Evolutionary conservation across 2,888 invertebrate genomes (phyloP), one percentile per base, ranked within the genome.

Genomic region (Ceratothoa steindachneri): DNA sequence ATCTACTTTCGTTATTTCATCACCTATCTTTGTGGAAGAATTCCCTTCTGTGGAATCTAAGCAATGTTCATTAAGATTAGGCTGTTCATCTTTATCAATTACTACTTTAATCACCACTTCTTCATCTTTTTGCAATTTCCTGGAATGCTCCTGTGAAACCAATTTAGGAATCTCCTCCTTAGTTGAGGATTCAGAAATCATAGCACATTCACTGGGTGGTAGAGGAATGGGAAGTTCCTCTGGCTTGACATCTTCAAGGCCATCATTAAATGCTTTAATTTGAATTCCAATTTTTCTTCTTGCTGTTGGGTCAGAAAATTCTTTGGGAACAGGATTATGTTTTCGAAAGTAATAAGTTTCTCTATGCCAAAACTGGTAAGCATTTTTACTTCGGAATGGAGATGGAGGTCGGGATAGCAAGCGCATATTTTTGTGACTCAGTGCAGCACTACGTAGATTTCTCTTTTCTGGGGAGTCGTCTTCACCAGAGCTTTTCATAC

Each of bases 281-380:
- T 60, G 60, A 24, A 24, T 60, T 7, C 60, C 60, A 24, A 60
- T 24, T 24, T 60, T 60, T 24, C 60, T 60, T 24, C 24, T 60
- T 24, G n/a, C 22, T 22, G 60, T 60, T 60, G 60, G 60, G 60
- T 60, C 60, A 24, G 60, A 60, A 24, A 60, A 60, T 12, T 24
- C 22, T 1, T 60, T 24, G n/a, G 60, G 60, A 7, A 60, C 24
- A 1, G 60, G 60, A 24, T 60, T 60, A 60, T 60, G 19, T 60
- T 60, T 60, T 60, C 60, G 19, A 24, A 60, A 60, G 60, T 60
- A 60, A 24, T 60, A 60, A 24, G 60, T 60, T 60, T 60, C 60
- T 60, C 60, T 60, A 7, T 60, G 60, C 60, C 60, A 60, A 60
- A 60, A 60, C 27, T 60, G 60, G 24, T 60, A 60, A 60, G 60